Evolutionary conservation across 2,888 invertebrate genomes (phyloP).

Genomic region (Allophyes oxyacanthae): DNA sequence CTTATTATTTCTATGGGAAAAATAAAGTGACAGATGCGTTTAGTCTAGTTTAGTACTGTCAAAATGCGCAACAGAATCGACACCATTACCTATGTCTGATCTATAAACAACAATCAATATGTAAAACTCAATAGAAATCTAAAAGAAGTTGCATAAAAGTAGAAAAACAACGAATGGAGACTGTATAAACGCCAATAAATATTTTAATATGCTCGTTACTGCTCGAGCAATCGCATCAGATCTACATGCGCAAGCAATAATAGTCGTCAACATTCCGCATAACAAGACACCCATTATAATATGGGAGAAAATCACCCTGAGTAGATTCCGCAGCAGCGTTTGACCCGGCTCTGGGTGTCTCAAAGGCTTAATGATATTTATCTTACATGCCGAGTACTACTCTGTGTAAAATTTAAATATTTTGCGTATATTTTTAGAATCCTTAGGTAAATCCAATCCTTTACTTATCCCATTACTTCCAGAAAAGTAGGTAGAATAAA

Average conservation of each 20-base stretch:
- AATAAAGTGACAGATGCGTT: no score
- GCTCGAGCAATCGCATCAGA: conserved; percentile 59
- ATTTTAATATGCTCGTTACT: conserved; percentile 67
- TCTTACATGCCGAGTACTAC: conserved; percentile 40
- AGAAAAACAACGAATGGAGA: conserved; percentile 41
- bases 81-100: no score
- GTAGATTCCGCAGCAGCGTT: conserved; percentile 56
- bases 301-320: conserved; percentile 57
- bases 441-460: conserved; percentile 15
- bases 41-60: no score
- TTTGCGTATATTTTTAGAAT: conserved; percentile 14
- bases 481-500: conserved; percentile 18
- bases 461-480: conserved; percentile 4
- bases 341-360: conserved; percentile 53
- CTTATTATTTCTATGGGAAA: no score
- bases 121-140: conserved; percentile 24
- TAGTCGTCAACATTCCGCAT: conserved; percentile 62
- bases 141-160: conserved; percentile 27
- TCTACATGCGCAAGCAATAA: conserved; percentile 68
- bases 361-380: conserved; percentile 37
- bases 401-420: conserved; percentile 14
- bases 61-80: no score
- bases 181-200: conserved; percentile 62
- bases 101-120: conserved; percentile 21
- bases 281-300: conserved; percentile 62